These are phyloP conservation scores for Cyprinodon tularosa DNA, from an alignment of 2,113 vertebrate genomes.

Conservation along the genomic window DNA sequence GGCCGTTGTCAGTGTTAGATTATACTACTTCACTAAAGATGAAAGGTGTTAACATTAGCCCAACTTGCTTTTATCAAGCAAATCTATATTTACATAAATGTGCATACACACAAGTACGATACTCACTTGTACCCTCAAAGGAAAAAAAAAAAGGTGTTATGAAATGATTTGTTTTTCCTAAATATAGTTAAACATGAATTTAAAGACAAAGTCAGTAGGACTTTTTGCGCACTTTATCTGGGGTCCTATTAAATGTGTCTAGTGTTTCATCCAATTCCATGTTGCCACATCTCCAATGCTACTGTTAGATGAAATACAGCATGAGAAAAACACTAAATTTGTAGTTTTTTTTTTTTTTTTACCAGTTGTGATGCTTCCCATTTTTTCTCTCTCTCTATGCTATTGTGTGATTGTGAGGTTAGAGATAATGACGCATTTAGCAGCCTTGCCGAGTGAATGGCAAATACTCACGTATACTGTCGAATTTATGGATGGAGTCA, in stretches of 20 bases:
- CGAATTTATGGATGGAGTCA: constrained; percentile 57
- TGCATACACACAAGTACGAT: too few species aligned
- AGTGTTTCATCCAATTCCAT: not conserved
- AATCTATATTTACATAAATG: too few species aligned
- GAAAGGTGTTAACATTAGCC: too few species aligned
- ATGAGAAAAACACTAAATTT: not conserved
- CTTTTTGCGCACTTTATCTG: not conserved
- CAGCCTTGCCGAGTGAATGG: constrained; percentile 70
- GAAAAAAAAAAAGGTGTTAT: too few species aligned
- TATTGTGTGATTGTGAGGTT: constrained; percentile 32
- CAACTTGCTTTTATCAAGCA: too few species aligned
- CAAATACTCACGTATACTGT: constrained; percentile 54
- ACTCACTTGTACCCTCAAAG: too few species aligned
- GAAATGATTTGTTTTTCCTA: too few species aligned
- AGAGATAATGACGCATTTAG: constrained; percentile 62
- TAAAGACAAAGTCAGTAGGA: not conserved
- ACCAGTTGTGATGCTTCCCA: constrained; percentile 23
- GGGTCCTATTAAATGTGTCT: not conserved
- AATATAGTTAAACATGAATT: too few species aligned
- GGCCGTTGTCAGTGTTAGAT: too few species aligned
- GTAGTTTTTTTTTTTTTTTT: constrained; percentile 4
- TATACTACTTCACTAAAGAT: too few species aligned
- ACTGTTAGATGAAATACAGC: not conserved
- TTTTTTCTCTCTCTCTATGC: constrained; percentile 5
- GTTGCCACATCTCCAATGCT: not conserved